Evolutionary conservation across 2,797 vertebrate species (phyloP), one percentile per base, ranked within the genome.

Genomic region (Malurus leucopterus): DNA sequence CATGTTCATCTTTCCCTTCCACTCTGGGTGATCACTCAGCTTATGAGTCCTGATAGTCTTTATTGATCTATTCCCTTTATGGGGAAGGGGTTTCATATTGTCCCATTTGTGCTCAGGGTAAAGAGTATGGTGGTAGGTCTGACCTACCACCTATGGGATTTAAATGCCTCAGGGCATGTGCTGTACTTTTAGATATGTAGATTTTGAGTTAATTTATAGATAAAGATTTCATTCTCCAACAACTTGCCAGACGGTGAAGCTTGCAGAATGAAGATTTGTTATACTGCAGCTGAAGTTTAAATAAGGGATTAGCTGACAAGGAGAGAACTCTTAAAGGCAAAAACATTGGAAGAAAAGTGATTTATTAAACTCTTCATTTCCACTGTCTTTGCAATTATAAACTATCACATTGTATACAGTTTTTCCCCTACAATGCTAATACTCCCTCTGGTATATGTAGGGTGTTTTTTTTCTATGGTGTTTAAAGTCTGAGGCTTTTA

Each of bases 401-500:
- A 70, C 47, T 82, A 38, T 95, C 79, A 59, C 49, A 64, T 80
- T 87, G 58, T 67, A 43, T 23, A 64, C 44, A 62, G 30, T 38
- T 77, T 94, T 90, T 93, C 63, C 43, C 51, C 43, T 72, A 36
- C 32, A 61, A 71, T 59, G 69, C 58, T 93, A 80, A 89, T 72
- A 70, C 38, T 91, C 74, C 50, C 61, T 81, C 54, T 93, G 73
- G 59, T 93, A 89, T 83, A 58, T 65, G 46, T 75, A 82, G 59
- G 44, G n/a, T 87, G n/a, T 38, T 86, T 75, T 88, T 85, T 86
- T 69, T 3, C 62, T 74, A 20, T 26, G 21, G 9, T 68, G 34
- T 86, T 95, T 88, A 93, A 94, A 95, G 70, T 90, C 49, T 22
- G 59, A 74, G 20, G 47, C 51, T 94, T 95, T 93, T 71, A 94